Evolutionary conservation across 2,888 invertebrate species (phyloP), one percentile per base, ranked within the genome.

Genomic region (Brachyopa scutellaris): DNA sequence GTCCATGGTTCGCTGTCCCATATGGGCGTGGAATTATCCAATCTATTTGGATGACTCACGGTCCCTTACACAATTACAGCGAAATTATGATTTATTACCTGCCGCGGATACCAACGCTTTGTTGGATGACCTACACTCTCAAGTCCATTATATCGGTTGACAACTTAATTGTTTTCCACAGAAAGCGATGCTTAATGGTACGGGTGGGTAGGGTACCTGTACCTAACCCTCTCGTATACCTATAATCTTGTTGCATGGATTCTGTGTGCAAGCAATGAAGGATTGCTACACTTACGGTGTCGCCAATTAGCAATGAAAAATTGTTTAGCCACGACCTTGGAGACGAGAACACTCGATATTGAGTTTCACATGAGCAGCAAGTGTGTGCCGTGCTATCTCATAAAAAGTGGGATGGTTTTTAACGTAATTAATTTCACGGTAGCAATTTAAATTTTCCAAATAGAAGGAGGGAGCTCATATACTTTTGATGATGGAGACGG

Each of bases 131-230:
- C 61, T 45, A 55, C 57, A 64, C 67, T 17, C 66, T 47, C 31
- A 13, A 23, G 59, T 13, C 59, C 59, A 78, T 78, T 78, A 55
- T 23, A 74, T 47, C 7, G 74, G 55, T 62, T 79, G 73, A 79
- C 74, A 67, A 79, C 79, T 79, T 79, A 79, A 79, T 79, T 74
- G 61, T 74, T 79, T 36, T 61, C 19, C 47, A 33, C 61, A 51
- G 36, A 29, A 47, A 74, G 66, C 51, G 11, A 51, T 51, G 31
- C 15, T 40, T 47, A 47, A 79, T 66, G 53, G 66, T 42, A 21
- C 19, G 51, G 42, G 42, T 26, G 26, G 3, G 3, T 26, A 26
- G 6, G 26, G 26, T 6, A 26, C 3, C 26, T 26, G 26, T 26
- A 6, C 23, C 59, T 66, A 31, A 61, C 59, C 59, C 64, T 72